Evolutionary conservation across 2,888 invertebrate species (phyloP).

Genomic region (Diarsia mendica): DNA sequence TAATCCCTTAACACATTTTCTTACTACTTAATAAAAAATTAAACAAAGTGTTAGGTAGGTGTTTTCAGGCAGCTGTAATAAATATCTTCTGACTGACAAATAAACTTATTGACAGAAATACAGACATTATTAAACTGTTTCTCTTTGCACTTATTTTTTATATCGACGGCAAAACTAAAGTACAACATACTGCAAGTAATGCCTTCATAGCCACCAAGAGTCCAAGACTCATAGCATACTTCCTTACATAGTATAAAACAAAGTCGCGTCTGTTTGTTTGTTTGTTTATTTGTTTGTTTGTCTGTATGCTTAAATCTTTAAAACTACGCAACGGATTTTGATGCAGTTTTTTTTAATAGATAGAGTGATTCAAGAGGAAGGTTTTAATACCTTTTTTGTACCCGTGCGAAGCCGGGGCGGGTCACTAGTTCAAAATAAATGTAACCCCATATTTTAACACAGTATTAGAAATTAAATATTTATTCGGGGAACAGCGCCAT

Average conservation of each 20-base stretch:
- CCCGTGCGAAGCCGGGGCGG: too few relatives aligned
- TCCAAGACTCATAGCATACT: slow-evolving; percentile 45
- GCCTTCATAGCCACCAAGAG: slow-evolving; percentile 7
- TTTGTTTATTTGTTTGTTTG: too few relatives aligned
- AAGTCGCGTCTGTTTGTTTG: too few relatives aligned
- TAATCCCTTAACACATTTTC: background rate
- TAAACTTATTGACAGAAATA: background rate
- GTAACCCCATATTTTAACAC: slow-evolving; percentile 53
- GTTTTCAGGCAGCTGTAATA: background rate
- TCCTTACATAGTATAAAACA: too few relatives aligned
- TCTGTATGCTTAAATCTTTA: too few relatives aligned
- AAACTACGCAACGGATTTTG: too few relatives aligned
- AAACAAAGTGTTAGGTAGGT: background rate
- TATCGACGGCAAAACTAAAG: background rate
- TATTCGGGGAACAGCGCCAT: slow-evolving; percentile 47
- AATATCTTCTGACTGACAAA: background rate
- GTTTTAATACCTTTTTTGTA: too few relatives aligned
- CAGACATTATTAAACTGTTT: background rate
- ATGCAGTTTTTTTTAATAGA: too few relatives aligned
- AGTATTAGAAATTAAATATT: slow-evolving; percentile 62
- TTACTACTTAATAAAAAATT: background rate
- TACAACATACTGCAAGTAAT: too few relatives aligned
- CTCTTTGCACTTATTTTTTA: background rate
- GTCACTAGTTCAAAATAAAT: slow-evolving; percentile 44
- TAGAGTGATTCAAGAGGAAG: too few relatives aligned